A percentile compares a stretch with the other conserved stretches of the same genome.
Evolutionary conservation across 2,113 vertebrate species (phyloP).

Genomic region (Pseudopipra pipra): DNA sequence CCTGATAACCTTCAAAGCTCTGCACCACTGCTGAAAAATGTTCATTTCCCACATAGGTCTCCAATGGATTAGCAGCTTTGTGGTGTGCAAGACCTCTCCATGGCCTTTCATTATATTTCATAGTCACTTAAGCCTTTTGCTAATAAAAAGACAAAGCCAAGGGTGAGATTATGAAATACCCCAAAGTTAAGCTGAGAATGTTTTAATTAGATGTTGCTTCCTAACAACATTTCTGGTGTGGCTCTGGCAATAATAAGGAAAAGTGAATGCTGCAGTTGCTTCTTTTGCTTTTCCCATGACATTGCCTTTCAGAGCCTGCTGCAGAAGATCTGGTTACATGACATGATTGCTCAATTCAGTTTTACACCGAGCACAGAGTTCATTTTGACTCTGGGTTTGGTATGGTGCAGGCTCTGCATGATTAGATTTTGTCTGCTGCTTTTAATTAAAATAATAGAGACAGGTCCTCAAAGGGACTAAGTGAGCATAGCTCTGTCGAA

Average conservation of each 20-base stretch:
- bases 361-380: background rate
- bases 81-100: background rate
- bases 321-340: background rate
- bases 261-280: constrained; percentile 18
- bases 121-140: constrained; percentile 37
- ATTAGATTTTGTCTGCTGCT: background rate
- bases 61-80: constrained; percentile 11
- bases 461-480: background rate
- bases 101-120: constrained; percentile 35
- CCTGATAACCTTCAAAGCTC: constrained; percentile 30
- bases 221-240: constrained; percentile 10
- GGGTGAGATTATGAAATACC: constrained; percentile 54
- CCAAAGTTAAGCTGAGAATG: constrained; percentile 52
- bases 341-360: background rate
- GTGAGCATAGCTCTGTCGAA: background rate
- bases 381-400: background rate
- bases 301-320: background rate
- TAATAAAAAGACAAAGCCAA: constrained; percentile 58
- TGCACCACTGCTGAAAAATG: background rate
- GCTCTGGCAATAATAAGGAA: constrained; percentile 19
- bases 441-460: background rate
- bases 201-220: constrained; percentile 63
- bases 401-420: background rate
- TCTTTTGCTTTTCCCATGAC: background rate
- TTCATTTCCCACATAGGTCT: background rate